These are phyloP conservation scores for Cliona cf. orientalis DNA, from an alignment of 37 sponge, comb jelly and placozoan genomes.

Conservation along the genomic window DNA sequence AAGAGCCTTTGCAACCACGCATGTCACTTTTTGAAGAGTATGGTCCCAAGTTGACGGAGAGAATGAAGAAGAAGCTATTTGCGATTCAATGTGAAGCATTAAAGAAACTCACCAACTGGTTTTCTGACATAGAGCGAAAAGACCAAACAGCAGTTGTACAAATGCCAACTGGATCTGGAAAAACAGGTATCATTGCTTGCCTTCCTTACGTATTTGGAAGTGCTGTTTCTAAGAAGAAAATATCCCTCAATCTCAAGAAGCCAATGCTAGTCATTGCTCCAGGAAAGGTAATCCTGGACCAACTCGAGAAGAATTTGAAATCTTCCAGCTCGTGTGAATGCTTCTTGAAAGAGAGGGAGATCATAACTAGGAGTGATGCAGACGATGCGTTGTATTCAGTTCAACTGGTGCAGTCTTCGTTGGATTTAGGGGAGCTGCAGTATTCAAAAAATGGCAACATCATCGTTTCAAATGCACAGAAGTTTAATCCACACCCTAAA, in stretches of 20 bases:
- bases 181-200: conserved; percentile 5
- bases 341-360: neutral
- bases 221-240: neutral
- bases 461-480: neutral
- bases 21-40: too few species aligned
- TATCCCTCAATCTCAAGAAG: neutral
- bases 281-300: neutral
- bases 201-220: neutral
- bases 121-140: neutral
- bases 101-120: neutral
- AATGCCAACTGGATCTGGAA: conserved; percentile 12
- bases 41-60: too few species aligned
- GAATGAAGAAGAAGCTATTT: too few species aligned
- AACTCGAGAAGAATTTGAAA: neutral
- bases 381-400: neutral
- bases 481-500: neutral
- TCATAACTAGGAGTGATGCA: neutral
- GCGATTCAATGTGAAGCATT: neutral
- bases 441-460: neutral
- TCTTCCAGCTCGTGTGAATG: neutral
- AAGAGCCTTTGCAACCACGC: too few species aligned
- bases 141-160: neutral
- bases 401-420: neutral
- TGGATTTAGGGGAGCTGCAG: neutral
- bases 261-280: conserved; percentile 6